Conservation (phyloP, 1,140 invertebrate genomes). For the Apis mellifera region DNA sequence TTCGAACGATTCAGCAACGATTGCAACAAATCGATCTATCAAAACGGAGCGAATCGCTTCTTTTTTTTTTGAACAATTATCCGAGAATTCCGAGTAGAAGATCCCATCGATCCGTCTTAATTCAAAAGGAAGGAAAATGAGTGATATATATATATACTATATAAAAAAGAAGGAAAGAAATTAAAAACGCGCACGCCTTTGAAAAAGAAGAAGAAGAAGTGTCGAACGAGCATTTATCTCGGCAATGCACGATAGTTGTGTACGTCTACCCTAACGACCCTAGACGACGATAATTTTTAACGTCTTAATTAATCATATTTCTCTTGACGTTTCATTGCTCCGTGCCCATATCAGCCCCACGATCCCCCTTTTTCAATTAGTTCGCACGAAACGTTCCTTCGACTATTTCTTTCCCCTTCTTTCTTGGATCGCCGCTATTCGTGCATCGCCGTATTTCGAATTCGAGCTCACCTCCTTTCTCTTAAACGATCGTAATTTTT, state of each 20-base stretch:
- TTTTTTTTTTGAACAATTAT: too few species aligned
- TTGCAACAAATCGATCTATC: not conserved
- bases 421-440: too few species aligned
- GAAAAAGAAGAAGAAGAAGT: not conserved
- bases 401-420: not conserved
- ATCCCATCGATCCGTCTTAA: too few species aligned
- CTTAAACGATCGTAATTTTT: conserved; percentile 23
- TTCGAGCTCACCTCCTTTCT: conserved; percentile 28
- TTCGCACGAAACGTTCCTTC: conserved; percentile 22
- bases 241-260: not conserved
- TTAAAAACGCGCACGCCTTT: not conserved
- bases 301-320: conserved; percentile 40
- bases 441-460: not conserved
- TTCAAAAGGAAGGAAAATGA: too few species aligned
- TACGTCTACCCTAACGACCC: conserved; percentile 34
- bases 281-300: conserved; percentile 38
- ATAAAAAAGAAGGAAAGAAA: too few species aligned
- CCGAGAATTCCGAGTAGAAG: too few species aligned
- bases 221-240: conserved; percentile 6
- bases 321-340: conserved; percentile 15
- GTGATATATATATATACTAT: too few species aligned
- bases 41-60: conserved; percentile 1
- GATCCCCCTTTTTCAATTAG: conserved; percentile 43
- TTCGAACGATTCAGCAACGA: not conserved
- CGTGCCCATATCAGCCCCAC: conserved; percentile 4